Evolutionary conservation across 2,113 vertebrate species (phyloP).

Genomic region (Psilopsiagon aymara): DNA sequence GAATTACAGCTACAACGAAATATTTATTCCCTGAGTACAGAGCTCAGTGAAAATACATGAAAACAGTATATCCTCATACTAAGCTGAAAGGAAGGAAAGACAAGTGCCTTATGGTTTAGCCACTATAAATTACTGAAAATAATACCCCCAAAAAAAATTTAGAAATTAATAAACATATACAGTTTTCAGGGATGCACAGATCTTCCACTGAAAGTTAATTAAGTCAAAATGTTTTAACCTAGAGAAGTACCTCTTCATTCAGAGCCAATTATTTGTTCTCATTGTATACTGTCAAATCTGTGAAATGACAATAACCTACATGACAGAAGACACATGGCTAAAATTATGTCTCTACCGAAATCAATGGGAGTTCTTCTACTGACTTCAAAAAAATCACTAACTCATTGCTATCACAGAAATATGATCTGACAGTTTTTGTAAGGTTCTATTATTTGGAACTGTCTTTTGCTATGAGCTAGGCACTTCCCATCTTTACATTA

Average conservation of each 20-base stretch:
- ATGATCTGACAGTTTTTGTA: not conserved
- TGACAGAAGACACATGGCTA: not conserved
- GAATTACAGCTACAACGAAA: conserved; percentile 10
- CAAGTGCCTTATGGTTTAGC: not conserved
- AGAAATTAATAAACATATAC: not conserved
- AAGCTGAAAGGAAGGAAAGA: not conserved
- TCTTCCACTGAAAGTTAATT: not conserved
- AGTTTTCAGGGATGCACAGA: not conserved
- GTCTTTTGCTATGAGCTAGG: not conserved
- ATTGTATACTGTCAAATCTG: not conserved
- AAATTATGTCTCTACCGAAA: not conserved
- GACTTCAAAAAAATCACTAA: not conserved
- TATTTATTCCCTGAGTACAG: not conserved
- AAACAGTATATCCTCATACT: not conserved
- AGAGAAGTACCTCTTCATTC: not conserved
- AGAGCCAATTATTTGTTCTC: not conserved
- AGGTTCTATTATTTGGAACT: not conserved
- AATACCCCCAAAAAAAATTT: not conserved
- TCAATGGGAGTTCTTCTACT: not conserved
- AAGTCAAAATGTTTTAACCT: not conserved
- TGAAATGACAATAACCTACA: not conserved
- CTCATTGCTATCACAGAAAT: not conserved
- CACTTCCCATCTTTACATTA: not conserved
- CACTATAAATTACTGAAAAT: not conserved
- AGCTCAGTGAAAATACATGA: not conserved